Evolutionary conservation across 2,797 vertebrate species (phyloP).

Genomic region (Rhodeus uyekii): DNA sequence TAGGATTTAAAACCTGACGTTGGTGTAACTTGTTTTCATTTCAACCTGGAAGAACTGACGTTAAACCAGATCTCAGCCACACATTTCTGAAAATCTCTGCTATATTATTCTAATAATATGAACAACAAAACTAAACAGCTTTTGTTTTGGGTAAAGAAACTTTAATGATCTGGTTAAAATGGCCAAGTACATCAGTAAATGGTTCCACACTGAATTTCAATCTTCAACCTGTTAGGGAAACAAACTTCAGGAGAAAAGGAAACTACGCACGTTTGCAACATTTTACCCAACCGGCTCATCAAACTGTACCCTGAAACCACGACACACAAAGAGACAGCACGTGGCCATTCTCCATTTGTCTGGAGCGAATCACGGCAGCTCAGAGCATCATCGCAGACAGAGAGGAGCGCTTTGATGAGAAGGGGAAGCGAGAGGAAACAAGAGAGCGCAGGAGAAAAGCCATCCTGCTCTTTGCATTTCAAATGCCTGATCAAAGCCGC

Average conservation of each 20-base stretch:
- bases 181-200: not conserved
- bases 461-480: slow-evolving; percentile 77
- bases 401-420: not conserved
- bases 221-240: not conserved
- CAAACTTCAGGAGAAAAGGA: not conserved
- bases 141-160: not conserved
- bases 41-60: not conserved
- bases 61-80: not conserved
- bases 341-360: not conserved
- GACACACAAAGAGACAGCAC: slow-evolving; percentile 1
- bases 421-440: slow-evolving; percentile 1
- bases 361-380: not conserved
- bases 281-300: not conserved
- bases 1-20: not conserved
- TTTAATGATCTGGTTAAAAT: not conserved
- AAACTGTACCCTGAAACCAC: not conserved
- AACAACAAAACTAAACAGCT: not conserved
- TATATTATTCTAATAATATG: not conserved
- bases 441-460: slow-evolving; percentile 31
- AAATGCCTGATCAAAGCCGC: slow-evolving; percentile 75
- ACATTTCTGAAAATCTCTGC: not conserved
- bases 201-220: not conserved
- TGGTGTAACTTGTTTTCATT: not conserved
- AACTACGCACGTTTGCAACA: not conserved
- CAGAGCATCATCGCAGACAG: no score